Percentiles rank a stretch among this genome's conserved stretches.
Evolutionary conservation across 2,113 vertebrate species (phyloP).

Genomic region (Scomber japonicus): DNA sequence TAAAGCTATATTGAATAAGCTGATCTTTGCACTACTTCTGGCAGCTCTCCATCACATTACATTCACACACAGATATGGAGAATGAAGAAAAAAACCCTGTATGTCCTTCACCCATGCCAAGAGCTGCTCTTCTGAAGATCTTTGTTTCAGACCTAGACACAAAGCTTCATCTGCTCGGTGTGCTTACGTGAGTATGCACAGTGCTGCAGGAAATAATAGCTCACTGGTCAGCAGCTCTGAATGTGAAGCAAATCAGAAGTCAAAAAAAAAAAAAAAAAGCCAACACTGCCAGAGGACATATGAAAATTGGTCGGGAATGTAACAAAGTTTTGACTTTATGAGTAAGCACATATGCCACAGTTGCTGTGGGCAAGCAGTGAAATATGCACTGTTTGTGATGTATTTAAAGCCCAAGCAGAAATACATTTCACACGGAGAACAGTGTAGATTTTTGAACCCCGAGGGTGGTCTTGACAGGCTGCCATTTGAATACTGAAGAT

Average conservation of each 20-base stretch:
- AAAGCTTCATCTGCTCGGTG: constrained; percentile 18
- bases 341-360: constrained; percentile 43
- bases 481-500: constrained; percentile 58
- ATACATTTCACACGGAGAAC: constrained; percentile 60
- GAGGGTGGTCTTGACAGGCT: constrained; percentile 50
- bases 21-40: not conserved
- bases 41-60: constrained; percentile 2
- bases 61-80: not conserved
- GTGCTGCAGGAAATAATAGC: constrained; percentile 25
- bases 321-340: constrained; percentile 42
- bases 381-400: constrained; percentile 55
- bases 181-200: not conserved
- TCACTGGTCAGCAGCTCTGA: constrained; percentile 38
- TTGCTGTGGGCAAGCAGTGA: constrained; percentile 44
- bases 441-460: constrained; percentile 50
- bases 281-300: constrained; percentile 28
- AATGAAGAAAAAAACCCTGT: not conserved
- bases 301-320: constrained; percentile 32
- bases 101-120: not conserved
- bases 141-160: constrained; percentile 11
- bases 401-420: constrained; percentile 59
- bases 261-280: constrained; percentile 1
- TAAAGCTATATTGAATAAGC: not conserved
- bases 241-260: constrained; percentile 12
- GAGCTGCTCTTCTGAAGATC: not conserved